Percentiles rank a stretch among this genome's conserved stretches.
phyloP scores from a whole-genome alignment of 2,797 vertebrate species.

The Lagocephalus sceleratus region DNA sequence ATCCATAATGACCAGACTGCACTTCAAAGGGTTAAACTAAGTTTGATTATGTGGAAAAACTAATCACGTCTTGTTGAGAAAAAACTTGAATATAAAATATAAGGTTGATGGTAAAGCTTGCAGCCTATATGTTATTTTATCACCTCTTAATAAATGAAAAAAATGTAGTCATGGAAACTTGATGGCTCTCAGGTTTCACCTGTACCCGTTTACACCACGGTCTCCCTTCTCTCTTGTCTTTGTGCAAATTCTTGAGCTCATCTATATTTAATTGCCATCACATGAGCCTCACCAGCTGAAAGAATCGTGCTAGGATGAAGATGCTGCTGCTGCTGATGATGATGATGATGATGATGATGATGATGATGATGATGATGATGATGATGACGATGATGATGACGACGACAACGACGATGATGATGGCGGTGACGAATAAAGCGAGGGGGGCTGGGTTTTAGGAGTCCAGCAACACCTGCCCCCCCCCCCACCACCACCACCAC shows the following conservation, averaged over 20 bases:
- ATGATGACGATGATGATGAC: constrained; percentile 20
- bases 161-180: constrained; percentile 22
- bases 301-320: constrained; percentile 52
- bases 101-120: neutral
- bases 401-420: constrained; percentile 43
- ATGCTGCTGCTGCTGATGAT: constrained; percentile 17
- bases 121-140: neutral
- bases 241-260: constrained; percentile 52
- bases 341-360: constrained; percentile 30
- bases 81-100: neutral
- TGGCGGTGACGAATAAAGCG: constrained; percentile 29
- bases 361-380: constrained; percentile 44
- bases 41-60: no score
- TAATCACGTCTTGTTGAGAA: no score
- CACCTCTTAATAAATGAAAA: neutral
- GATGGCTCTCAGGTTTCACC: constrained; percentile 55
- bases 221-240: constrained; percentile 43
- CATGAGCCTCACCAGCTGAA: constrained; percentile 67
- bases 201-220: constrained; percentile 51
- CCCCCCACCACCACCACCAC: constrained; percentile 24
- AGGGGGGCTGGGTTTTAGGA: constrained; percentile 51
- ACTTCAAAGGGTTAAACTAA: no score
- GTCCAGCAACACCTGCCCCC: constrained; percentile 76
- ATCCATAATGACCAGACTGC: no score
- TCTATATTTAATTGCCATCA: constrained; percentile 85